Base-by-base conservation (phyloP, 1,140 invertebrate genomes). In the Charaxes varanes region DNA sequence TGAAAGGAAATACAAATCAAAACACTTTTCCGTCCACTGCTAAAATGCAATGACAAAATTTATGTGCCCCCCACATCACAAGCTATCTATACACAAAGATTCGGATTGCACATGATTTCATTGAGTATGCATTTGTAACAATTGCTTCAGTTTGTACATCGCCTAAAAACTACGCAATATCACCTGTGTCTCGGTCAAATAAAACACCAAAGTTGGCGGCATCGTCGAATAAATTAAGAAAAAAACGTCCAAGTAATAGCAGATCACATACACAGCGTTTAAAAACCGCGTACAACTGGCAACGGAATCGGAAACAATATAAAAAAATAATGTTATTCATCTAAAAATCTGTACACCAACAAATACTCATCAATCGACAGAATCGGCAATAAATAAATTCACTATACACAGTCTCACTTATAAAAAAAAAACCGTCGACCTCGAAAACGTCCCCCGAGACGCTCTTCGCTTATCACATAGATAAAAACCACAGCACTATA, bases 381-480 rank as follows among this genome's bases (percentile, higher is more conserved):
- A 69, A 62, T 68, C 50, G 54, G 70, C 54, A 82, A 83, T 83
- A 83, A 83, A 83, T 80, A 74, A 78, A 76, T 78, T 81, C 65
- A 70, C 73, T 80, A 76, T 80, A 83, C n/a, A n/a, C 79, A 83
- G 70, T 76, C 70, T 77, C 62, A 79, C 69, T 69, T 74, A 76
- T 38, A 68, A 63, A 68, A 66, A 56, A 72, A n/a, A n/a, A n/a
- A n/a, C n/a, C n/a, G n/a, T n/a, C n/a, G n/a, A n/a, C n/a, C n/a
- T n/a, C n/a, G n/a, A n/a, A n/a, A n/a, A n/a, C n/a, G n/a, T n/a
- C n/a, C n/a, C n/a, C n/a, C n/a, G n/a, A 23, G 53, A 68, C 64
- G 67, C 71, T 63, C 58, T 77, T 71, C 41, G 59, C 69, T 80
- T 82, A 83, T 77, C 76, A 80, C 70, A 70, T 72, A 73, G 67